These are phyloP conservation scores for Linnaemya tessellans DNA, from an alignment of 2,888 invertebrate species.

Conservation along the genomic window DNA sequence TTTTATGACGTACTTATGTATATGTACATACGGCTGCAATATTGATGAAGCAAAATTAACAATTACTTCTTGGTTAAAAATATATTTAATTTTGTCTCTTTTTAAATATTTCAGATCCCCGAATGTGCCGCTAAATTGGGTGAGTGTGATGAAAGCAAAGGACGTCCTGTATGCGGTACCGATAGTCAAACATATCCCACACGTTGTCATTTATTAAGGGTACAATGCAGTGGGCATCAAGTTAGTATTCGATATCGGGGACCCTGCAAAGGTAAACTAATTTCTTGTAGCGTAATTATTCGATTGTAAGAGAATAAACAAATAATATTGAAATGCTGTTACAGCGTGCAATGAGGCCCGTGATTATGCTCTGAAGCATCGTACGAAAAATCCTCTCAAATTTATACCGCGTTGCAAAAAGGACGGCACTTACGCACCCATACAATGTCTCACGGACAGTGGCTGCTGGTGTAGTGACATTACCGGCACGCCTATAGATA, in stretches of 20 bases:
- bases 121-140: slow-evolving; percentile 83
- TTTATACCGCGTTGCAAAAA: slow-evolving; percentile 91
- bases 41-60: too few species aligned
- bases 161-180: slow-evolving; percentile 83
- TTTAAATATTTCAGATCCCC: slow-evolving; percentile 77
- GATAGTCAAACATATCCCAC: slow-evolving; percentile 93
- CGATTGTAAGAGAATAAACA: background rate
- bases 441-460: slow-evolving; percentile 92
- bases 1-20: too few species aligned
- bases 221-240: slow-evolving; percentile 90
- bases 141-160: slow-evolving; percentile 83
- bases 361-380: slow-evolving; percentile 83
- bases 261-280: slow-evolving; percentile 87
- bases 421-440: slow-evolving; percentile 92
- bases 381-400: slow-evolving; percentile 84
- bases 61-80: too few species aligned
- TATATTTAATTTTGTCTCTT: too few species aligned
- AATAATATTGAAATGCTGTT: slow-evolving; percentile 73
- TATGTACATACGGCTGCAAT: too few species aligned
- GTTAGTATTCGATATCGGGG: slow-evolving; percentile 90
- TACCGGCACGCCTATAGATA: slow-evolving; percentile 91
- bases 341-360: slow-evolving; percentile 84
- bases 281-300: background rate
- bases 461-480: slow-evolving; percentile 96
- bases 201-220: slow-evolving; percentile 90